A percentile compares a stretch with the other conserved stretches of the same genome.
These are phyloP conservation scores for Hemiprocne comata DNA, from an alignment of 2,113 vertebrate species.

Conservation along the genomic window DNA sequence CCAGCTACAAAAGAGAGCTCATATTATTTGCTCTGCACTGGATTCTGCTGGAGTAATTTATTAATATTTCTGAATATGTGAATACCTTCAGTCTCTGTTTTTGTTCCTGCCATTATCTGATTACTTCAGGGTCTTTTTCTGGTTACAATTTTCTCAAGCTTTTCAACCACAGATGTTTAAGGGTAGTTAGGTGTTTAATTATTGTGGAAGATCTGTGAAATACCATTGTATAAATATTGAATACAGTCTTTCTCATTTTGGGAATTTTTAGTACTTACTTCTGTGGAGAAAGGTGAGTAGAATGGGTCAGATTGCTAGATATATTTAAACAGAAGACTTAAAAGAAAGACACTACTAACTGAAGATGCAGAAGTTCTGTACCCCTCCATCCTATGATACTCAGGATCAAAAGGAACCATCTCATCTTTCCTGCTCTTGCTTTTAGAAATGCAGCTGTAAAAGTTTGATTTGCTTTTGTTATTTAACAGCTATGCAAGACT, in stretches of 20 bases:
- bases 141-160: background rate
- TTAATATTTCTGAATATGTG: background rate
- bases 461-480: background rate
- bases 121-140: background rate
- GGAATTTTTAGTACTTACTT: background rate
- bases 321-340: background rate
- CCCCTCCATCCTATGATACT: background rate
- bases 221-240: background rate
- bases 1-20: background rate
- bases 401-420: background rate
- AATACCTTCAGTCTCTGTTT: background rate
- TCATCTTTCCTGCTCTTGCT: background rate
- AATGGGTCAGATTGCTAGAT: background rate
- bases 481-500: background rate
- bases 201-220: background rate
- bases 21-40: background rate
- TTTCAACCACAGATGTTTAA: background rate
- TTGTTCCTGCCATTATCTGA: background rate
- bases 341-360: background rate
- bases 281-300: background rate
- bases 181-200: background rate
- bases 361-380: background rate
- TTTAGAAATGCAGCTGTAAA: background rate
- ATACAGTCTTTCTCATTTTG: background rate
- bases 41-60: background rate